Evolutionary conservation across 2,888 invertebrate genomes (phyloP).

Genomic region (Stenoptilia bipunctidactyla): DNA sequence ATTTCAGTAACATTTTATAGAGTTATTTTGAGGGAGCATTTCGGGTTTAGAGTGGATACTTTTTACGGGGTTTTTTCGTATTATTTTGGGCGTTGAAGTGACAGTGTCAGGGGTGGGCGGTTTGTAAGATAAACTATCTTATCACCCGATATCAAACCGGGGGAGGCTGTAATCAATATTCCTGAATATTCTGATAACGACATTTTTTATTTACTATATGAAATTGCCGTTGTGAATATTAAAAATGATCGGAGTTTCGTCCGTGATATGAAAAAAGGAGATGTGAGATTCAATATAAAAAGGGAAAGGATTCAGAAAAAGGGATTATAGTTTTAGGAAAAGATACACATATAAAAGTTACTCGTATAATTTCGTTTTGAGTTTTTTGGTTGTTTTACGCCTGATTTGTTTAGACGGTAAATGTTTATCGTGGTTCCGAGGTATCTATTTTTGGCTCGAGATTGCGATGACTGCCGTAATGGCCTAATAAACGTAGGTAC

Average conservation of each 20-base stretch:
- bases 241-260: too few species aligned
- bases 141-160: constrained; percentile 40
- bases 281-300: too few species aligned
- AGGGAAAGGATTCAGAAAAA: too few species aligned
- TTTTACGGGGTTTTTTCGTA: background rate
- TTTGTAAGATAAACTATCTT: constrained; percentile 48
- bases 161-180: constrained; percentile 47
- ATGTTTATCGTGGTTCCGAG: background rate
- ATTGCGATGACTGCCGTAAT: constrained; percentile 44
- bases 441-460: constrained; percentile 33
- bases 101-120: constrained; percentile 25
- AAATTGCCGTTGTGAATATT: constrained; percentile 4
- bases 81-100: constrained; percentile 22
- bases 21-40: background rate
- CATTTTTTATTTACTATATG: constrained; percentile 13
- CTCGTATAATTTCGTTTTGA: too few species aligned
- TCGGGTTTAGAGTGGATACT: too few species aligned
- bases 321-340: too few species aligned
- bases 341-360: too few species aligned
- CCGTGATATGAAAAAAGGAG: too few species aligned
- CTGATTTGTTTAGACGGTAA: too few species aligned
- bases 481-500: constrained; percentile 48
- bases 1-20: background rate
- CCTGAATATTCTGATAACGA: background rate
- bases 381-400: too few species aligned